Evolutionary conservation across 2,113 vertebrate genomes (phyloP), one percentile per base, ranked within the genome.

Genomic region (Ptilorrhoa leucosticta): DNA sequence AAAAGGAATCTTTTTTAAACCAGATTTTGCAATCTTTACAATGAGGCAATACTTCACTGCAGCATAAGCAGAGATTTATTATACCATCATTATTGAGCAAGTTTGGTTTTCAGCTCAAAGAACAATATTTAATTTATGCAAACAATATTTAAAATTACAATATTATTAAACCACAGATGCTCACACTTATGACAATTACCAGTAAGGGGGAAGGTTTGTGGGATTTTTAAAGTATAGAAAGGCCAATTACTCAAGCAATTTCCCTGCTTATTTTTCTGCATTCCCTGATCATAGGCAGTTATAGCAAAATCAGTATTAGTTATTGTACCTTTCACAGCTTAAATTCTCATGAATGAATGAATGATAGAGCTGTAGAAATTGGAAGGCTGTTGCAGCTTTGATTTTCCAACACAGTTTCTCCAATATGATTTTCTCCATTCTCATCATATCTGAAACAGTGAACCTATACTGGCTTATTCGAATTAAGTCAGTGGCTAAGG

Each of bases 361-460:
- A 95, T 99, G 97, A 96, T 99, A 99, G 4, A 99, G 96, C 37
- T 99, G 98, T 21, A 99, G 98, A 92, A 99, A 99, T 1, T 98
- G 98, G 75, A 99, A 98, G 18, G 99, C 98, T 48, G 99, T 99
- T 19, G 98, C 98, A 89, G 98, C 98, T 98, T 98, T 99, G 73
- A 99, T 98, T 97, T 99, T 99, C 98, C 99, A 99, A 87, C 97
- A 97, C 58, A 99, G 97, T 93, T 99, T 99, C 97, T 99, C 99
- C 97, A 99, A 81, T 65, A 99, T 75, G n/a, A 99, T 99, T 98
- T 98, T 99, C 96, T 99, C 99, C 99, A 99, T 99, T 92, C 99
- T 98, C 98, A 99, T 99, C 98, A 99, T 97, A 93, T 99, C 99
- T 11, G 99, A 99, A 94, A 99, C 98, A 0, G 99, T 99, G 92